Conservation (phyloP, 2,797 vertebrate genomes). For the Poeciliopsis presidionis region DNA sequence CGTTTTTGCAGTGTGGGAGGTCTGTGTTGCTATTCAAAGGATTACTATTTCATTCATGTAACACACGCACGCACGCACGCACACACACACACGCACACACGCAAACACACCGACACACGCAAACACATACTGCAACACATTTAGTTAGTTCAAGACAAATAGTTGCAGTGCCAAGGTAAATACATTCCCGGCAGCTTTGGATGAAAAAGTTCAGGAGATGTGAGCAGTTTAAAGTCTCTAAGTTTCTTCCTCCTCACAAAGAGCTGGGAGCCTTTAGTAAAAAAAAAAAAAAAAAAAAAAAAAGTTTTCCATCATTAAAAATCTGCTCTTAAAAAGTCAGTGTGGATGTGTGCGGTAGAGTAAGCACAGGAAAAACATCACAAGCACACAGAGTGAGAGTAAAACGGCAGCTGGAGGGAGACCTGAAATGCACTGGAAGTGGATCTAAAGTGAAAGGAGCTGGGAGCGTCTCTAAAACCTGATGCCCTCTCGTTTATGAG, state of each 20-base stretch:
- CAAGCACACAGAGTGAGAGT: background rate
- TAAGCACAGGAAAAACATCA: constrained; percentile 6
- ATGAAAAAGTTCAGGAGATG: constrained; percentile 65
- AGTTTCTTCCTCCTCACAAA: constrained; percentile 43
- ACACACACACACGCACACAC: constrained; percentile 26
- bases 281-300: too few relatives aligned
- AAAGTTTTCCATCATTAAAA: constrained; percentile 33
- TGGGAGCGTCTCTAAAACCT: constrained; percentile 32
- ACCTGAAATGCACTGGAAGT: constrained; percentile 27
- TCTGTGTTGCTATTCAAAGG: constrained; percentile 63
- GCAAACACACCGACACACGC: constrained; percentile 22
- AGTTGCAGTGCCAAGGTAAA: constrained; percentile 71
- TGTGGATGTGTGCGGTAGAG: constrained; percentile 6
- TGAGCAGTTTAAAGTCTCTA: constrained; percentile 48
- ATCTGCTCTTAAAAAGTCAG: constrained; percentile 28
- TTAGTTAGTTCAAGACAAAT: constrained; percentile 60
- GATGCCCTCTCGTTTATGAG: constrained; percentile 53
- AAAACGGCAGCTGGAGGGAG: constrained; percentile 26
- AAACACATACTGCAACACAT: constrained; percentile 29
- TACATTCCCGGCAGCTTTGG: constrained; percentile 62
- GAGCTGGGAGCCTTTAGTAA: constrained; percentile 39
- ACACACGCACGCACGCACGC: constrained; percentile 26
- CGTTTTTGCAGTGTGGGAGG: constrained; percentile 66
- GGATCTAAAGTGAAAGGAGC: constrained; percentile 39
- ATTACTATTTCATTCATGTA: constrained; percentile 32